Base-by-base conservation (phyloP, 2,797 vertebrate species). In the Menidia menidia region DNA sequence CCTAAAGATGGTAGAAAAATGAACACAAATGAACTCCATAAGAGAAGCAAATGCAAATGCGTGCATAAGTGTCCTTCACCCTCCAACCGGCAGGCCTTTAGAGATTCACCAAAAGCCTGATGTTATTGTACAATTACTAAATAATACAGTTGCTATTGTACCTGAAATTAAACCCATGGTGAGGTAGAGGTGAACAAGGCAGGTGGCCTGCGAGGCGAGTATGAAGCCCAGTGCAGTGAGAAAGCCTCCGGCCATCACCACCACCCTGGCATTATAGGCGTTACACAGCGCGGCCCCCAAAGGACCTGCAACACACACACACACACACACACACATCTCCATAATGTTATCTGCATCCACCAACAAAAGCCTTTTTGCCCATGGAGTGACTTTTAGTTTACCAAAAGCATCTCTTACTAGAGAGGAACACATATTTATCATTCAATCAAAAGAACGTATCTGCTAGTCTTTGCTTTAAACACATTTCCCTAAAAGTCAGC, bases 121-220 rank as follows among this genome's bases (percentile, higher is more conserved):
- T 2, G 25, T 25, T 25, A 25, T 25, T 25, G 2, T 25, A 25
- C 25, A 25, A 1, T 25, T 25, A 2, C 25, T 25, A 25, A 25
- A 25, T 25, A 25, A 25, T 25, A 25, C 25, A 25, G 25, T 25
- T 25, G 25, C 25, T 25, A 25, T 25, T 25, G 25, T 25, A 25
- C 95, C 95, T 88, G 94, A 91, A 60, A 94, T 75, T 0, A 93
- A 45, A 4, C 95, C 95, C 92, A 95, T 94, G 0, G 90, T 94
- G 71, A 95, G 89, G 80, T 95, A 95, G 19, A 95, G 94, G 66
- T 95, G 94, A 54, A 75, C 52, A 0, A 95, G 88, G 30, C 76
- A 79, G 12, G 88, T 94, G 50, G 95, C 93, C 83, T 90, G 93
- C 0, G 94, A 95, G 39, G 94, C 94, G 0, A 94, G 82, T 4